These are phyloP conservation scores for Parus major DNA, from an alignment of 2,113 vertebrate species.

Conservation along the genomic window DNA sequence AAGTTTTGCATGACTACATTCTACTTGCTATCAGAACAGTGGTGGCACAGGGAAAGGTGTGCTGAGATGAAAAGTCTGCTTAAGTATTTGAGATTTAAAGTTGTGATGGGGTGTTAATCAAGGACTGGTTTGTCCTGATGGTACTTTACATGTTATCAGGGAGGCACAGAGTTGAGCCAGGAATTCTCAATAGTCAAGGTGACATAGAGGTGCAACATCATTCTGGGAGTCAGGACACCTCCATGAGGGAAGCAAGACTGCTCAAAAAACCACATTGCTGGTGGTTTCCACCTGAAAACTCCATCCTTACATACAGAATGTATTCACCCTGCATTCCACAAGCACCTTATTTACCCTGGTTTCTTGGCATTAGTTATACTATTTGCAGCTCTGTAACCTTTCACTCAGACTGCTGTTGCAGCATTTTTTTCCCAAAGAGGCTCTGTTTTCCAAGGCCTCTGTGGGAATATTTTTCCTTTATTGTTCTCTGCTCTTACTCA, in stretches of 20 bases:
- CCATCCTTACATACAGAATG: neutral
- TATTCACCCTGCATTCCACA: neutral
- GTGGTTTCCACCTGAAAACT: neutral
- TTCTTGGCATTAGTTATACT: neutral
- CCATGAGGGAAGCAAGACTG: neutral
- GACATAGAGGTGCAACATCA: neutral
- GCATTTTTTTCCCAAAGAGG: neutral
- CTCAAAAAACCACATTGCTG: neutral
- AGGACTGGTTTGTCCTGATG: neutral
- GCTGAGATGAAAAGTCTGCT: neutral
- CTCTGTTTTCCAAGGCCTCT: neutral
- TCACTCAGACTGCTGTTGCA: neutral
- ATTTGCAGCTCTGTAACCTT: neutral
- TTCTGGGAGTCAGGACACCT: neutral
- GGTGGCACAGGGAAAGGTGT: neutral
- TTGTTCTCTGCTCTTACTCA: neutral
- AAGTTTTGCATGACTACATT: neutral
- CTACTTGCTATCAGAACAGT: neutral
- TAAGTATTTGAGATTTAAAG: neutral
- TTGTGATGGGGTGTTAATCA: accelerated
- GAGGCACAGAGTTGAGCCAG: neutral
- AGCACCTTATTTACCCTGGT: neutral
- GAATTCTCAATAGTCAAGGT: neutral
- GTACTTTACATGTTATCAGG: neutral
- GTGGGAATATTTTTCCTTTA: neutral